These are phyloP conservation scores for Oostethus manadensis DNA, from an alignment of 2,113 vertebrate genomes.

Conservation along the genomic window DNA sequence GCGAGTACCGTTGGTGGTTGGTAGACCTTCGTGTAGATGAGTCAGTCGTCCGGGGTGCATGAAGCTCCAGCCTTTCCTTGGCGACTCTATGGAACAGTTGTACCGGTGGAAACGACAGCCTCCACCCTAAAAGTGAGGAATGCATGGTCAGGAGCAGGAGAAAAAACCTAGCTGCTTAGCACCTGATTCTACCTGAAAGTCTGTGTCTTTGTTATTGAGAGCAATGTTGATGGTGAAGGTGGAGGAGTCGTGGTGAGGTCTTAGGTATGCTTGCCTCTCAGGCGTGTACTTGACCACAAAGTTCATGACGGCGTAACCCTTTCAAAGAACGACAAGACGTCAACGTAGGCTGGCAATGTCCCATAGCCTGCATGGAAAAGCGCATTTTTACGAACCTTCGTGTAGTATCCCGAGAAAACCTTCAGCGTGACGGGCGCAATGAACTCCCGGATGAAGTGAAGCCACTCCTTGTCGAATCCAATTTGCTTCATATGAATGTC, in stretches of 20 bases:
- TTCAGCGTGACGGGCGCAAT: conserved; percentile 93
- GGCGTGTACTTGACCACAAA: conserved; percentile 98
- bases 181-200: conserved; percentile 81
- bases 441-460: conserved; percentile 96
- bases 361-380: neutral
- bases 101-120: conserved; percentile 95
- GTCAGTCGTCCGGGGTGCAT: conserved; percentile 97
- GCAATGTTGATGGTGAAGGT: conserved; percentile 98
- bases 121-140: conserved; percentile 77
- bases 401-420: conserved; percentile 96
- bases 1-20: conserved; percentile 89
- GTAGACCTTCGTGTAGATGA: conserved; percentile 95
- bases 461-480: conserved; percentile 87
- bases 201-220: conserved; percentile 87
- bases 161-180: neutral
- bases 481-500: conserved; percentile 98
- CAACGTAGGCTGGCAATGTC: neutral
- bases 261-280: conserved; percentile 80
- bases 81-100: conserved; percentile 91
- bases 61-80: conserved; percentile 96
- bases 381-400: conserved; percentile 77
- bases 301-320: conserved; percentile 89
- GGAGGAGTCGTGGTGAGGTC: conserved; percentile 94
- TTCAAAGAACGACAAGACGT: conserved; percentile 10
- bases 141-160: neutral